phyloP scores from a whole-genome alignment of 1,140 invertebrate species.

The Nephila pilipes region DNA sequence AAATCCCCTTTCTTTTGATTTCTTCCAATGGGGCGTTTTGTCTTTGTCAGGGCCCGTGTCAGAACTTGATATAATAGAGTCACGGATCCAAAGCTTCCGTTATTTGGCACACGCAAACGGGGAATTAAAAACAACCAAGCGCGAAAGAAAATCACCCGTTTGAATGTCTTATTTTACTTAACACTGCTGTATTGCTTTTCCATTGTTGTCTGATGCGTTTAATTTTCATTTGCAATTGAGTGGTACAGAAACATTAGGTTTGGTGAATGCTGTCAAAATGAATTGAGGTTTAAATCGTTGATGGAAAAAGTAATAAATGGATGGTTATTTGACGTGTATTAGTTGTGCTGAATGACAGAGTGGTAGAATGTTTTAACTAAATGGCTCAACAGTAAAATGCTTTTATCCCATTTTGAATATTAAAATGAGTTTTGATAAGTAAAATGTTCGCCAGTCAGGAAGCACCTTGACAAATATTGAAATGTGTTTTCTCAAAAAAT shows the following conservation, averaged over 20 bases:
- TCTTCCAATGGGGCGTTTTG: constrained; percentile 51
- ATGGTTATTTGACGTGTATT: background rate
- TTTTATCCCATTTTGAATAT: too few relatives aligned
- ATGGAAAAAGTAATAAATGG: background rate
- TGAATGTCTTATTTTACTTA: background rate
- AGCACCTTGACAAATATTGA: too few relatives aligned
- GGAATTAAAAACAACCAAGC: constrained; percentile 31
- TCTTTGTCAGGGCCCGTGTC: constrained; percentile 51
- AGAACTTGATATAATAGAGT: constrained; percentile 58
- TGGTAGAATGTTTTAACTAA: too few relatives aligned
- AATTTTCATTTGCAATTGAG: background rate
- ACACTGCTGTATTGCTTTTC: background rate
- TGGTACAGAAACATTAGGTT: background rate
- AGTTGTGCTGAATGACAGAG: background rate
- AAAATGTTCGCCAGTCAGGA: too few relatives aligned
- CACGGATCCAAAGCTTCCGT: constrained; percentile 44
- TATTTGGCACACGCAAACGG: constrained; percentile 18
- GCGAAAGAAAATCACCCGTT: background rate
- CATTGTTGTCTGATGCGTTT: background rate
- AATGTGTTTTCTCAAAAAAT: too few relatives aligned
- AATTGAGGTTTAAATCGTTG: background rate
- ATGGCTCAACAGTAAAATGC: too few relatives aligned
- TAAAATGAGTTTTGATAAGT: too few relatives aligned
- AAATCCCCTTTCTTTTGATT: constrained; percentile 10
- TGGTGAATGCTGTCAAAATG: background rate